Percentiles rank a stretch among this genome's conserved stretches.
Evolutionary conservation across 1,140 invertebrate genomes (phyloP).

Genomic region (Drosophila cardini): DNA sequence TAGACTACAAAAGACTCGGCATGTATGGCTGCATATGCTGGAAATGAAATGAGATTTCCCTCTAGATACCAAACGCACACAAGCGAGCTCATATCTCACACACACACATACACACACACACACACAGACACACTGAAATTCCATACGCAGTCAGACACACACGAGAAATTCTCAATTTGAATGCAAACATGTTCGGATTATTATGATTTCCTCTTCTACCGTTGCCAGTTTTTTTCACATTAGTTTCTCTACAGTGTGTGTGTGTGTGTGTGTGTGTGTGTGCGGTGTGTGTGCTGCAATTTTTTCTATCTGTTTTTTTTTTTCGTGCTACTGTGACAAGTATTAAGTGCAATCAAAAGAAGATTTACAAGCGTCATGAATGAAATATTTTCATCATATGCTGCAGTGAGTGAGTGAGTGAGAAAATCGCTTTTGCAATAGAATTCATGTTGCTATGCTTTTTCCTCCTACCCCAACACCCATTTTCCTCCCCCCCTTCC

Average conservation of each 20-base stretch:
- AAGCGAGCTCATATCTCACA: conserved; percentile 22
- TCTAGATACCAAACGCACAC: conserved; percentile 53
- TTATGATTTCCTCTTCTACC: conserved; percentile 76
- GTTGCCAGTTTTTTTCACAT: conserved; percentile 64
- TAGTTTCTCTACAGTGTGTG: neutral
- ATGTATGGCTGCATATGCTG: conserved; percentile 56
- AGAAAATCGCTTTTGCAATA: neutral
- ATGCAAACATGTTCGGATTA: conserved; percentile 81
- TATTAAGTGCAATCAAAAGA: conserved; percentile 83
- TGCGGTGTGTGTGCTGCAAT: conserved; percentile 50
- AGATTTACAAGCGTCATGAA: conserved; percentile 83
- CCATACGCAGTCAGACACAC: conserved; percentile 16
- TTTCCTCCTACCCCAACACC: neutral
- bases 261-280: conserved; percentile 23
- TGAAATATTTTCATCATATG: conserved; percentile 81
- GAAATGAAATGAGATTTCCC: conserved; percentile 80
- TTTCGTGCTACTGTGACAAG: conserved; percentile 67
- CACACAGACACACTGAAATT: conserved; percentile 3
- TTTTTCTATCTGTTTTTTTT: conserved; percentile 16
- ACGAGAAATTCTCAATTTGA: conserved; percentile 80
- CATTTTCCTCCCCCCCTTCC: too few species aligned
- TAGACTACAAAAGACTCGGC: conserved; percentile 6
- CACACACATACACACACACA: conserved; percentile 38
- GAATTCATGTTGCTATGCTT: neutral
- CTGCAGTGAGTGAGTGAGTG: conserved; percentile 33